Evolutionary conservation across 2,797 vertebrate genomes (phyloP).

Genomic region (Gastrophryne carolinensis): DNA sequence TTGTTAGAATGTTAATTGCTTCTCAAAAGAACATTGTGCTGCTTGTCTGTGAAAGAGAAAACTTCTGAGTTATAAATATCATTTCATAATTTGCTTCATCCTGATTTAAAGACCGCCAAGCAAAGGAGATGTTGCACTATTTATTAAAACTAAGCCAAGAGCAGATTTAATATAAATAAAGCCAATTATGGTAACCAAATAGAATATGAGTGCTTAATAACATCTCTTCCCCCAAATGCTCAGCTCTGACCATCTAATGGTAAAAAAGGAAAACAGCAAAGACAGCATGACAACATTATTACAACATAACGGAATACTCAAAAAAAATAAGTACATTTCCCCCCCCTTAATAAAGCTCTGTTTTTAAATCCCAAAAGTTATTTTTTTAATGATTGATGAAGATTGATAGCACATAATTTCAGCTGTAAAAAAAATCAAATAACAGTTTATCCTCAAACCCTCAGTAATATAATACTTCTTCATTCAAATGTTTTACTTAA

Average conservation of each 20-base stretch:
- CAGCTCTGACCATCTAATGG: too few relatives aligned
- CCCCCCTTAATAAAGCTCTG: too few relatives aligned
- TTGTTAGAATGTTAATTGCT: constrained; percentile 20
- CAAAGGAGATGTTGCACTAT: neutral
- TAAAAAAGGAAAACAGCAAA: too few relatives aligned
- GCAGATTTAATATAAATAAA: constrained; percentile 19
- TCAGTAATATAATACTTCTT: too few relatives aligned
- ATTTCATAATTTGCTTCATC: neutral
- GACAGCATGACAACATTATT: too few relatives aligned
- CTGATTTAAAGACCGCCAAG: neutral
- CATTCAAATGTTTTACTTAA: too few relatives aligned
- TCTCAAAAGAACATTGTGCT: constrained; percentile 7
- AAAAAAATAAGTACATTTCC: neutral
- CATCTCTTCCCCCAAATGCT: neutral
- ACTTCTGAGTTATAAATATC: neutral
- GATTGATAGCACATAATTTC: too few relatives aligned
- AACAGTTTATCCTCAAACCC: too few relatives aligned
- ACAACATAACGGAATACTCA: neutral
- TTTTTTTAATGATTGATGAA: too few relatives aligned
- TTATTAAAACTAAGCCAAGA: neutral
- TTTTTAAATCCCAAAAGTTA: too few relatives aligned
- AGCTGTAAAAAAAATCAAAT: too few relatives aligned
- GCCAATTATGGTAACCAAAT: constrained; percentile 5
- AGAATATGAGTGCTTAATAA: neutral
- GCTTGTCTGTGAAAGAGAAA: neutral